Evolutionary conservation across 1,140 invertebrate species (phyloP), one percentile per base, ranked within the genome.

Genomic region (Andricus grossulariae): DNA sequence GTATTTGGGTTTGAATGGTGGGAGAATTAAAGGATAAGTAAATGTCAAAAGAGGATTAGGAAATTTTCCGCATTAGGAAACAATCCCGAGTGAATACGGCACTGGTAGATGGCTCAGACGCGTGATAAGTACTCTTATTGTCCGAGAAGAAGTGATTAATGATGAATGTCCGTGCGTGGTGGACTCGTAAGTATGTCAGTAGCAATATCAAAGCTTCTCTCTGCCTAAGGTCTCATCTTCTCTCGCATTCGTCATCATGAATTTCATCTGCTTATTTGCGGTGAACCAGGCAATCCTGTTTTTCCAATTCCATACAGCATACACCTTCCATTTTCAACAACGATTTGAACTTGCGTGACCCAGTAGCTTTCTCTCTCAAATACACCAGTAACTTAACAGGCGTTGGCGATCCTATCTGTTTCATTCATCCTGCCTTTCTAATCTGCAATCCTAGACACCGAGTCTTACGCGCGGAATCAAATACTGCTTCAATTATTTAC

Each of bases 291-390:
- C 39, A 45, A 45, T 45, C 39, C 39, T 45, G 39, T 45, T 45
- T 32, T 45, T 45, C 39, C 39, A 45, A 45, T 45, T 45, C 39
- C 39, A 45, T 39, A 32, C 21, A 66, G 6, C 39, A 45, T 39
- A 32, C 21, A 66, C 21, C 25, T 66, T 66, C 25, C 32, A 66
- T 66, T 66, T 66, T 25, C 39, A 66, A 66, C 39, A 45, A 66
- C 39, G 60, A 66, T 66, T 66, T 66, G 60, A 66, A n/a, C 60
- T 66, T 66, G 60, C 60, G 60, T 66, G 60, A 66, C 60, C 60
- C 60, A 66, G 60, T 66, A 66, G 60, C 60, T 66, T 66, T 66
- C 60, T 66, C 60, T 15, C 32, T 32, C 32, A 66, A 45, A 25
- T 32, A 21, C 60, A 39, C 32, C 60, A 66, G 25, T 60, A 66